These are phyloP conservation scores for Scomberomorus guttatus DNA, from an alignment of 2,797 vertebrate genomes.

Conservation along the genomic window DNA sequence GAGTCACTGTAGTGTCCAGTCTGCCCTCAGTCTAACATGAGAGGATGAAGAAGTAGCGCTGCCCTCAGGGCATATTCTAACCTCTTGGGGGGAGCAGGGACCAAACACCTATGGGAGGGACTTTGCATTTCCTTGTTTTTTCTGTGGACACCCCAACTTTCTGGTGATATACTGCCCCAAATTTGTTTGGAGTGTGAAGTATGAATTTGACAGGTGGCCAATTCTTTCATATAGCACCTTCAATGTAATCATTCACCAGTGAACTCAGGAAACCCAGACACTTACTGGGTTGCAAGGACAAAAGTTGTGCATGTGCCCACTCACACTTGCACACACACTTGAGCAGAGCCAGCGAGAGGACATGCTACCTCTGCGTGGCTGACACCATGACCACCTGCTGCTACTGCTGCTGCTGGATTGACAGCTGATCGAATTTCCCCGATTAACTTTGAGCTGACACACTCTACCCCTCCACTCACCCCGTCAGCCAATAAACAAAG, in stretches of 20 bases:
- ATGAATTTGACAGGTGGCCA: no score
- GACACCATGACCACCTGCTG: slow-evolving; percentile 46
- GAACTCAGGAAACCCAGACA: slow-evolving; percentile 50
- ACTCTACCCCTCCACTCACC: slow-evolving; percentile 6
- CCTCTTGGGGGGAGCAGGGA: no score
- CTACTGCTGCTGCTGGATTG: slow-evolving; percentile 15
- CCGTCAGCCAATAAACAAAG: slow-evolving; percentile 14
- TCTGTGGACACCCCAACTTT: no score
- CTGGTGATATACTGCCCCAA: no score
- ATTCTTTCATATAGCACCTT: no score
- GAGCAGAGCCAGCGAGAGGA: slow-evolving; percentile 17
- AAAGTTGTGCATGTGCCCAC: slow-evolving; percentile 46
- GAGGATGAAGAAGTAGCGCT: no score
- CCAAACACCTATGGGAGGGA: no score
- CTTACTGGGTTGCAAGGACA: slow-evolving; percentile 58
- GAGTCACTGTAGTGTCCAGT: no score
- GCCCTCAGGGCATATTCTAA: no score
- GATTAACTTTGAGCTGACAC: slow-evolving; percentile 49
- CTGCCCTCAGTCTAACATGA: no score
- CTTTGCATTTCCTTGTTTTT: no score
- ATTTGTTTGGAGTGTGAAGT: no score
- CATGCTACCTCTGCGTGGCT: slow-evolving; percentile 14
- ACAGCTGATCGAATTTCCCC: slow-evolving; percentile 47
- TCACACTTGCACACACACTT: not conserved
- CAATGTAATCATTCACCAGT: slow-evolving; percentile 61